Evolutionary conservation across 2,797 vertebrate species (phyloP), one percentile per base, ranked within the genome.

Genomic region (Sebastes itinus): DNA sequence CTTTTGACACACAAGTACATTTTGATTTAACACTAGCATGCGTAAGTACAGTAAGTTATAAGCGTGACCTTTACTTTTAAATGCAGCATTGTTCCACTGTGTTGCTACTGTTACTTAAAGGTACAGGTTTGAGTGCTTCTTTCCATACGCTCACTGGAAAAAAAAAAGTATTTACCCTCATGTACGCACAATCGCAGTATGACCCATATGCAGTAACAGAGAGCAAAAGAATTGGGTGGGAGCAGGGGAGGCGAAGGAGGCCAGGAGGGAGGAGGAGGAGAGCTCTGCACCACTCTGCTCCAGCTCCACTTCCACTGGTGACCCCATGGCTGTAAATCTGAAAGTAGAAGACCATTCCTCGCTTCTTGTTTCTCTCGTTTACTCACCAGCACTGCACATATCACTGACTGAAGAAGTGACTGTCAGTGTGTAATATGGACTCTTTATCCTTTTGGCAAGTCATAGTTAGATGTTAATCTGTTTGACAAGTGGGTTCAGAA

Each of bases 271-370:
- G 78, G 82, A 27, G 66, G 52, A 83, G 90, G 81, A 71, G 89
- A 77, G 72, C 68, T 89, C 84, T 88, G 93, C 91, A 92, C 90
- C 92, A 93, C 95, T 90, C 88, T 78, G 82, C 88, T 90, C 92
- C 90, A 88, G 91, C 91, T 94, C 94, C 89, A 83, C 92, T 89
- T 94, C 89, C 92, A 92, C 92, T 81, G 87, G 87, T 93, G 91
- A 91, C 86, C 94, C 91, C 38, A 4, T 10, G 35, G 82, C 83
- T 89, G 89, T 93, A 93, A 93, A 93, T 94, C 89, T 91, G 54
- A 80, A 81, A 75, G 84, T 62, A 71, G 65, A 83, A 80, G 84
- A 81, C 73, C 78, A 68, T 75, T 82, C 71, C 75, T 77, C 62
- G 69, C 75, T 63, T 67, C 23, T 68, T 62, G 59, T 30, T 22